A percentile compares a stretch with the other conserved stretches of the same genome.
These are phyloP conservation scores for Pogonus chalceus DNA, from an alignment of 1,140 invertebrate species.

Conservation along the genomic window DNA sequence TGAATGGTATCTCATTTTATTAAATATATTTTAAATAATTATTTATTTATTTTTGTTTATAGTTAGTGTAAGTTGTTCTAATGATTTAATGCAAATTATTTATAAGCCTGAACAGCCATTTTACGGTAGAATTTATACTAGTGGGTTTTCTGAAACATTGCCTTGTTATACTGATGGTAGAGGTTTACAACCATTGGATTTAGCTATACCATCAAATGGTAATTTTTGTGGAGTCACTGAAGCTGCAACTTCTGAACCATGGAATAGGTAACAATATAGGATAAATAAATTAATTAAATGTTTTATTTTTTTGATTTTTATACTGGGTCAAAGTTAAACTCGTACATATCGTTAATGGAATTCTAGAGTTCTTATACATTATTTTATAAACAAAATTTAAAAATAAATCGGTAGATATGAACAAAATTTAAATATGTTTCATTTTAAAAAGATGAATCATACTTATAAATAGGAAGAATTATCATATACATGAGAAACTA, in stretches of 20 bases:
- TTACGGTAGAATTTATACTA: conserved; percentile 48
- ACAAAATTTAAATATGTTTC: no score
- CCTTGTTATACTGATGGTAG: conserved; percentile 38
- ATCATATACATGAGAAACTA: no score
- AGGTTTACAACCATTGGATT: conserved; percentile 12
- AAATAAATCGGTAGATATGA: conserved; percentile 17
- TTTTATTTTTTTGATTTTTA: conserved; percentile 24
- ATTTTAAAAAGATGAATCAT: no score
- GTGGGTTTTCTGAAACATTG: conserved; percentile 42
- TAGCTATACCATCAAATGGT: conserved; percentile 8
- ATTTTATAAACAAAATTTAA: background rate
- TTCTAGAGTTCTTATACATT: background rate
- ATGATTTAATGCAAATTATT: conserved; percentile 41
- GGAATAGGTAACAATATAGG: conserved; percentile 21
- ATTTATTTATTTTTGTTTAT: conserved; percentile 29
- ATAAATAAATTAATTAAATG: conserved; percentile 20
- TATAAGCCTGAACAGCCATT: conserved; percentile 47
- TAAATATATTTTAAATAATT: background rate
- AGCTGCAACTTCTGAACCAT: conserved; percentile 9
- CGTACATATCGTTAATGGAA: background rate
- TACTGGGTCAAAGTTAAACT: conserved; percentile 19
- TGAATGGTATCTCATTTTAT: conserved; percentile 33
- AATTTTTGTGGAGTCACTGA: conserved; percentile 12
- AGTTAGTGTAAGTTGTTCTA: conserved; percentile 49
- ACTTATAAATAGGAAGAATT: no score